Percentiles rank a stretch among this genome's conserved stretches.
Evolutionary conservation across 2,888 invertebrate genomes (phyloP).

Genomic region (Hanleya hanleyi): DNA sequence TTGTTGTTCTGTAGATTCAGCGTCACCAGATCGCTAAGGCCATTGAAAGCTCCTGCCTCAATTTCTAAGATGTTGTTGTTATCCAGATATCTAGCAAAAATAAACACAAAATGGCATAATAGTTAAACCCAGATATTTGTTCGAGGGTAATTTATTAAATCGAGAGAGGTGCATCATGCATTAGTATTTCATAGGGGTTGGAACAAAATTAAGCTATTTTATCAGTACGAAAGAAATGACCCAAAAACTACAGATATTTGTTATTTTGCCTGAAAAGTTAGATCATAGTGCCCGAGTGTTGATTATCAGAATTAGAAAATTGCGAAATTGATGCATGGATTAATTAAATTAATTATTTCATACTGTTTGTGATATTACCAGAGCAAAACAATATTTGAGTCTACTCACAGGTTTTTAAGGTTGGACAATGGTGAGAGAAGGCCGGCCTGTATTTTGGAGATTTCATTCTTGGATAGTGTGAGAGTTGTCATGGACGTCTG

Average conservation of each 20-base stretch:
- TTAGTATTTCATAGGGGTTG: too few species aligned
- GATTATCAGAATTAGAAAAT: too few species aligned
- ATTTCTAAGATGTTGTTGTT: slow-evolving; percentile 44
- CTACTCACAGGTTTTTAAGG: slow-evolving; percentile 40
- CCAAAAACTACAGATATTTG: too few species aligned
- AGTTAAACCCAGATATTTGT: too few species aligned
- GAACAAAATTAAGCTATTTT: too few species aligned
- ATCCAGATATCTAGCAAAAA: slow-evolving; percentile 37
- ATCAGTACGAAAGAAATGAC: too few species aligned
- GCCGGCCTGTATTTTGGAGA: slow-evolving; percentile 36
- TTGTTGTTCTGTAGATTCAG: slow-evolving; percentile 39
- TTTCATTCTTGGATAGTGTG: slow-evolving; percentile 37
- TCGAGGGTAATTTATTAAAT: too few species aligned
- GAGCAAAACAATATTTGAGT: background rate
- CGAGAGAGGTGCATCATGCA: too few species aligned
- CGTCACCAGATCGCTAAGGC: slow-evolving; percentile 25
- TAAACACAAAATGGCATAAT: too few species aligned
- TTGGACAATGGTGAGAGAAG: slow-evolving; percentile 38
- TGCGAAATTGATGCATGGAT: too few species aligned
- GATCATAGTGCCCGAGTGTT: too few species aligned
- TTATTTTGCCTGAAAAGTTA: too few species aligned
- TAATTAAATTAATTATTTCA: background rate
- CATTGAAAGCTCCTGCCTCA: slow-evolving; percentile 44
- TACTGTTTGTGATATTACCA: background rate
- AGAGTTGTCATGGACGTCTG: slow-evolving; percentile 38